Conservation (phyloP, 2,888 invertebrate genomes). For the Stratiomys singularior region DNA sequence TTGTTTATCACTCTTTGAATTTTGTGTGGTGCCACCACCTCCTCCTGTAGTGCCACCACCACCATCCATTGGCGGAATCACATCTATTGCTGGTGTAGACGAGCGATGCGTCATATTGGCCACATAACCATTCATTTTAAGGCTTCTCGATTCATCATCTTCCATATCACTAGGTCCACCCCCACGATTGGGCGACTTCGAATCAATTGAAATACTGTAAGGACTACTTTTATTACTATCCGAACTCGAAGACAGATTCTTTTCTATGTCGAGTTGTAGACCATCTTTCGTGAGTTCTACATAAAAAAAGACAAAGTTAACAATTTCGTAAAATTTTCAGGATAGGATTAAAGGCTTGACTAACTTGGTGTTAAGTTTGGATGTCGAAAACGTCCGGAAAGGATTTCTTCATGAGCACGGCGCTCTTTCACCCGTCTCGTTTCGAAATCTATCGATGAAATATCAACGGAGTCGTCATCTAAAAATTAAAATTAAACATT, state of each 20-base stretch:
- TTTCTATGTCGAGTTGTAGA: slow-evolving; percentile 52
- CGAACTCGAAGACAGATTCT: slow-evolving; percentile 56
- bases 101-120: slow-evolving; percentile 48
- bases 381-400: slow-evolving; percentile 64
- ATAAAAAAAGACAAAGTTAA: slow-evolving; percentile 1
- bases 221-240: slow-evolving; percentile 54
- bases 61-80: slow-evolving; percentile 58
- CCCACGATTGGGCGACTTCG: slow-evolving; percentile 55
- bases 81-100: slow-evolving; percentile 60
- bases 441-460: slow-evolving; percentile 65
- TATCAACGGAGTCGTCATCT: slow-evolving; percentile 65
- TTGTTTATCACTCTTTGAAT: not conserved
- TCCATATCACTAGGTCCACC: slow-evolving; percentile 55
- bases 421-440: slow-evolving; percentile 64
- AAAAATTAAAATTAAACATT: slow-evolving; percentile 3
- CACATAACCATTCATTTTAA: slow-evolving; percentile 58
- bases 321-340: too few relatives aligned
- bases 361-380: slow-evolving; percentile 64
- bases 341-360: not conserved
- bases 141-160: slow-evolving; percentile 54
- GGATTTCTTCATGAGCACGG: slow-evolving; percentile 65
- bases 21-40: not conserved
- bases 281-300: slow-evolving; percentile 49
- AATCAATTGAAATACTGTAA: slow-evolving; percentile 62
- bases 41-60: not conserved